Conservation (phyloP, 2,113 vertebrate species). For the Sardina pilchardus region DNA sequence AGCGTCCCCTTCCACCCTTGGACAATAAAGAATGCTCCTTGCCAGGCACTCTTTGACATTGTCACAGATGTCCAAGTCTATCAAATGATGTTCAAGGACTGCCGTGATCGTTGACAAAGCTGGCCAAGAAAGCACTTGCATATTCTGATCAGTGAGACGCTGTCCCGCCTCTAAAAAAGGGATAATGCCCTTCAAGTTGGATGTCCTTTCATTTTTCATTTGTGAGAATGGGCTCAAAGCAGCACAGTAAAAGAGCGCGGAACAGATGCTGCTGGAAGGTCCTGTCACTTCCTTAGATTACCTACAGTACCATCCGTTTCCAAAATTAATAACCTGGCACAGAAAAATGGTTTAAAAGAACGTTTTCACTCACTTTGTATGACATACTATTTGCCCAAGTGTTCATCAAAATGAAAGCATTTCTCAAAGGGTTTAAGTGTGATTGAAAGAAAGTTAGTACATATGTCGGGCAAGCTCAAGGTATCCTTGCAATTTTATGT, state of each 20-base stretch:
- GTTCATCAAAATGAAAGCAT: not conserved
- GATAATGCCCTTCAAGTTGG: conserved; percentile 41
- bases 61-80: conserved; percentile 61
- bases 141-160: conserved; percentile 44
- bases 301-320: conserved; percentile 14
- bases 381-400: not conserved
- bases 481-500: not conserved
- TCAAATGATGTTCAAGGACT: conserved; percentile 57
- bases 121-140: conserved; percentile 64
- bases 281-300: conserved; percentile 3
- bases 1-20: conserved; percentile 52
- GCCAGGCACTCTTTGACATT: conserved; percentile 61
- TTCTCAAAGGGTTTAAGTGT: not conserved
- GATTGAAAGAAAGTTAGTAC: not conserved
- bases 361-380: not conserved
- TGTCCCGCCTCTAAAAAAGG: conserved; percentile 40
- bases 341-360: not conserved
- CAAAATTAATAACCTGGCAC: not conserved
- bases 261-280: conserved; percentile 17
- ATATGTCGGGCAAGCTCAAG: not conserved
- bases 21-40: conserved; percentile 48
- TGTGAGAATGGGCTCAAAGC: conserved; percentile 21
- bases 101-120: conserved; percentile 41
- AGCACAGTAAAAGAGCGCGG: not conserved
- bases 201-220: conserved; percentile 29